phyloP scores from a whole-genome alignment of 2,797 vertebrate species.

The Amphiprion clarkii region DNA sequence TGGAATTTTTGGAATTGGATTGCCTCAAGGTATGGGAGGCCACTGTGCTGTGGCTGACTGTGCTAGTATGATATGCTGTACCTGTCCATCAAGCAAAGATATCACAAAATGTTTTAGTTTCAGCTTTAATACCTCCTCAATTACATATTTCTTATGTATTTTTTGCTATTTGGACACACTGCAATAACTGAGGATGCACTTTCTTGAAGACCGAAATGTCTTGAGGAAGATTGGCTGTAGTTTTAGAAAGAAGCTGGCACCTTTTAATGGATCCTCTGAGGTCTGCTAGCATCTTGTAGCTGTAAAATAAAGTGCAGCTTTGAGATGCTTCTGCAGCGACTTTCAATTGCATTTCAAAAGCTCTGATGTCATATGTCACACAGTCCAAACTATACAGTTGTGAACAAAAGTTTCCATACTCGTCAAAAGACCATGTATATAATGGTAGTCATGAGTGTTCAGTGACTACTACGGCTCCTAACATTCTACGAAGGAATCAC shows the following conservation, averaged over 20 bases:
- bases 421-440: too few relatives aligned
- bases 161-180: too few relatives aligned
- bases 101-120: neutral
- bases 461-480: too few relatives aligned
- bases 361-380: neutral
- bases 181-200: too few relatives aligned
- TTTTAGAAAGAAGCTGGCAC: neutral
- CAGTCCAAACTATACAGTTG: too few relatives aligned
- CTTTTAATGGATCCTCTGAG: too few relatives aligned
- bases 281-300: neutral
- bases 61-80: neutral
- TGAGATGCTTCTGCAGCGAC: neutral
- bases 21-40: neutral
- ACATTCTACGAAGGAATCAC: too few relatives aligned
- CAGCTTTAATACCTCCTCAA: neutral
- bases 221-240: neutral
- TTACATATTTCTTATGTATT: too few relatives aligned
- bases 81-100: constrained; percentile 6
- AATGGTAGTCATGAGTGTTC: too few relatives aligned
- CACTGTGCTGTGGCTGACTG: neutral
- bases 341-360: neutral
- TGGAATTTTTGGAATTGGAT: neutral
- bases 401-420: neutral
- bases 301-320: neutral
- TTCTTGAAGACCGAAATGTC: neutral